Evolutionary conservation across 2,888 invertebrate species (phyloP).

Genomic region (Melieria omissa): DNA sequence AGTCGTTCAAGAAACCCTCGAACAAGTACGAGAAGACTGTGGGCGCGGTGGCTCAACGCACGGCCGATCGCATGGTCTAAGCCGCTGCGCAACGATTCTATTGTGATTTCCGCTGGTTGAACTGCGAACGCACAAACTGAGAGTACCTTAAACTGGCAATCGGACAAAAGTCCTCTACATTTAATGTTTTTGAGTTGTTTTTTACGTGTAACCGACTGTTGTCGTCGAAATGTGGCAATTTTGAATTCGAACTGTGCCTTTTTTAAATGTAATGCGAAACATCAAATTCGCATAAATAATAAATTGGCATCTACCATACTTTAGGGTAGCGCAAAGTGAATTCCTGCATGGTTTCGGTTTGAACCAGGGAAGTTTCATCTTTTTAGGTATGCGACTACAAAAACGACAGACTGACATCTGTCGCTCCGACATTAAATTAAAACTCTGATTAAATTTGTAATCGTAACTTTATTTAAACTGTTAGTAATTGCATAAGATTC

Average conservation of each 20-base stretch:
- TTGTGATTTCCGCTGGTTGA: neutral
- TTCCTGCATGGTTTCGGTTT: too few species aligned
- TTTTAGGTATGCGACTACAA: too few species aligned
- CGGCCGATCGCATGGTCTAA: conserved; percentile 53
- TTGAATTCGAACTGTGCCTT: conserved; percentile 10
- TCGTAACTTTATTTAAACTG: conserved; percentile 24
- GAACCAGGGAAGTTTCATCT: too few species aligned
- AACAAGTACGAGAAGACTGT: conserved; percentile 46
- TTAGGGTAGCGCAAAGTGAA: too few species aligned
- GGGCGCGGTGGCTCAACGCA: conserved; percentile 53
- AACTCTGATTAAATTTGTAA: neutral
- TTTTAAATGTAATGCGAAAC: neutral
- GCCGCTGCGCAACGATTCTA: neutral
- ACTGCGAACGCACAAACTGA: conserved; percentile 5
- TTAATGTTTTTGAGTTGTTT: conserved; percentile 7
- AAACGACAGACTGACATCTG: neutral
- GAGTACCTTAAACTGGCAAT: conserved; percentile 5
- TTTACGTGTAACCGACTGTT: neutral
- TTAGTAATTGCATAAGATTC: conserved; percentile 32
- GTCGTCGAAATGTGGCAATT: neutral
- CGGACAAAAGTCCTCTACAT: neutral
- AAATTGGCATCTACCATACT: neutral
- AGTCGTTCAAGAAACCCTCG: conserved; percentile 33
- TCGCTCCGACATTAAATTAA: neutral
- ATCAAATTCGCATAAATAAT: conserved; percentile 6